These are phyloP conservation scores for Ascidia mentula DNA, from an alignment of 23 tunicate genomes.

Conservation along the genomic window DNA sequence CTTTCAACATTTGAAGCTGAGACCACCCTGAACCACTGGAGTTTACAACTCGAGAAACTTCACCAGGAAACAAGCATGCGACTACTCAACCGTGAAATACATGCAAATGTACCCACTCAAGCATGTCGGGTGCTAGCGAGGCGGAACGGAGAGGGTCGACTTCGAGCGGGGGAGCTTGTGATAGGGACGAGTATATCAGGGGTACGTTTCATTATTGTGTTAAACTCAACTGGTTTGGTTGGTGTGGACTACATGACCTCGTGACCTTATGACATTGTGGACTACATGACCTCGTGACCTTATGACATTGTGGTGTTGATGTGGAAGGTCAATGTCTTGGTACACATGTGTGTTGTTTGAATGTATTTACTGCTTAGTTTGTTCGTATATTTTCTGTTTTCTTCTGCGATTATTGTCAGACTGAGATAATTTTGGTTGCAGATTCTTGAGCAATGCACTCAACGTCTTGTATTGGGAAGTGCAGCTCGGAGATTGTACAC, in stretches of 20 bases:
- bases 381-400: no score
- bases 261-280: no score
- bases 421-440: slow-evolving; percentile 19
- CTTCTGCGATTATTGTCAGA: no score
- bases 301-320: no score
- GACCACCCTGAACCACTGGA: slow-evolving; percentile 73
- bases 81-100: slow-evolving; percentile 66
- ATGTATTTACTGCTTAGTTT: no score
- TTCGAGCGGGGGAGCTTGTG: slow-evolving; percentile 42
- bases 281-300: no score
- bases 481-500: slow-evolving; percentile 88
- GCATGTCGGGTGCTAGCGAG: slow-evolving; percentile 72
- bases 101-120: slow-evolving; percentile 52
- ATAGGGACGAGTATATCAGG: slow-evolving; percentile 78
- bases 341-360: no score
- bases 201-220: no score
- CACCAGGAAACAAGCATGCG: slow-evolving; percentile 72
- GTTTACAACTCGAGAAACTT: slow-evolving; percentile 51
- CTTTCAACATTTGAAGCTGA: slow-evolving; percentile 81
- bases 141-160: slow-evolving; percentile 69
- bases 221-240: no score
- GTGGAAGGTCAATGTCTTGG: no score
- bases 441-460: slow-evolving; percentile 86
- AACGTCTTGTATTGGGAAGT: slow-evolving; percentile 48
- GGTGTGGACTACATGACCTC: no score